Base-by-base conservation (phyloP, 2,888 invertebrate genomes). In the Cerastoderma edule region DNA sequence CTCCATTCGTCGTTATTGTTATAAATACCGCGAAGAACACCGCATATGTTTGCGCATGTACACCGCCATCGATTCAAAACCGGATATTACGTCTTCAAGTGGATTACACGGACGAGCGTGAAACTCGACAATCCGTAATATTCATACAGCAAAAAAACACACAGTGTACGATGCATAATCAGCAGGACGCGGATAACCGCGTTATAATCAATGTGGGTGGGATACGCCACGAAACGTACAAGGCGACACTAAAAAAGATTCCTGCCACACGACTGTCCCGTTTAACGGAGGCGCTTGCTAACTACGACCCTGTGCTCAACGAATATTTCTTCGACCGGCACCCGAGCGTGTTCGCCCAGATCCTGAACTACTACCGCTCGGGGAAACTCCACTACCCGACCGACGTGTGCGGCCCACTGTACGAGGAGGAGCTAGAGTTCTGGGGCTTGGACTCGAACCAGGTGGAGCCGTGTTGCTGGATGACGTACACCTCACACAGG, bases 381-480 rank as follows among this genome's bases (percentile, higher is more conserved):
- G 99, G 99, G 72, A 99, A 99, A 93, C 95, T 99, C 83, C 99
- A 99, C 94, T 99, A 99, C 93, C 99, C 99, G 24, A 99, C 99
- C 67, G 98, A 99, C 92, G 99, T 99, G 1, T 99, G 99, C 93
- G 99, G 99, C 57, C 99, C 99, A 68, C 95, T 99, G 83, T 99
- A 99, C 93, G 99, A 99, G 93, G 99, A 99, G 92, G 99, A 99
- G 93, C 95, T 99, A 86, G 99, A 99, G 94, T 99, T 98, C 93
- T 99, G 99, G 99, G 99, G 99, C 19, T 95, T 99, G 86, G 99
- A 99, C 93, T 97, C 99, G 46, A 99, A 99, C 94, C 99, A 99
- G 90, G 99, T 99, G 89, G 99, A 99, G 93, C 99, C 99, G 5
- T 99, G 99, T 93, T 99, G 99, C 93, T 99, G 99, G 99, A 99